Evolutionary conservation across 2,797 vertebrate genomes (phyloP).

Genomic region (Sebastes paucispinis): DNA sequence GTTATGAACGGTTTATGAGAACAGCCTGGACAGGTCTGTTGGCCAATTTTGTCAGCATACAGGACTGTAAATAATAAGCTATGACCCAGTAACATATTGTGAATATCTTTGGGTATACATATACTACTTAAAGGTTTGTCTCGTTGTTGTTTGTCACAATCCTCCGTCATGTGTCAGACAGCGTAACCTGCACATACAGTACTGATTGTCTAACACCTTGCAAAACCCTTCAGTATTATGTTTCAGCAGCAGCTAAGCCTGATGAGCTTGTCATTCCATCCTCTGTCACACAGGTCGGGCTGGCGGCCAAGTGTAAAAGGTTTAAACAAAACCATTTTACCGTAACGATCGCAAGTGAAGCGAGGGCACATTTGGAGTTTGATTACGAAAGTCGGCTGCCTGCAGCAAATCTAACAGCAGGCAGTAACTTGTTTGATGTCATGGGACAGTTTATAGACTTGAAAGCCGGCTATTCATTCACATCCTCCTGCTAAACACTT

Average conservation of each 20-base stretch:
- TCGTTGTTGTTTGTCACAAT: neutral
- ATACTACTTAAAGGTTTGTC: neutral
- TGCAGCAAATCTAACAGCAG: neutral
- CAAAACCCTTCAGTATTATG: conserved; percentile 8
- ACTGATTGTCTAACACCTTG: neutral
- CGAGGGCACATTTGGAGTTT: neutral
- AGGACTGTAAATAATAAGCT: neutral
- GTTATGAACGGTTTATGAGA: too few species aligned
- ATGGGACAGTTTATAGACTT: neutral
- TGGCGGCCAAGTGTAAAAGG: neutral
- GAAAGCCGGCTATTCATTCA: neutral
- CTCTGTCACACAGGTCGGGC: neutral
- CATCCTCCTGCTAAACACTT: neutral
- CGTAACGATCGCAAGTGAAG: neutral
- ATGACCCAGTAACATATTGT: neutral
- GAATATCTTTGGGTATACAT: too few species aligned
- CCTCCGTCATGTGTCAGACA: neutral
- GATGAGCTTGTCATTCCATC: conserved; percentile 32
- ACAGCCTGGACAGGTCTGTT: neutral
- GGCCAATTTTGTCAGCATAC: neutral
- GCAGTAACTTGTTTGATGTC: conserved; percentile 5
- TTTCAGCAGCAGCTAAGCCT: conserved; percentile 25
- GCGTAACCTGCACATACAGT: neutral
- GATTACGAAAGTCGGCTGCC: neutral
- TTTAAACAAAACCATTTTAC: conserved; percentile 1